Conservation (phyloP, 53 echinoderm and acorn worm species). For the Holothuria leucospilota region DNA sequence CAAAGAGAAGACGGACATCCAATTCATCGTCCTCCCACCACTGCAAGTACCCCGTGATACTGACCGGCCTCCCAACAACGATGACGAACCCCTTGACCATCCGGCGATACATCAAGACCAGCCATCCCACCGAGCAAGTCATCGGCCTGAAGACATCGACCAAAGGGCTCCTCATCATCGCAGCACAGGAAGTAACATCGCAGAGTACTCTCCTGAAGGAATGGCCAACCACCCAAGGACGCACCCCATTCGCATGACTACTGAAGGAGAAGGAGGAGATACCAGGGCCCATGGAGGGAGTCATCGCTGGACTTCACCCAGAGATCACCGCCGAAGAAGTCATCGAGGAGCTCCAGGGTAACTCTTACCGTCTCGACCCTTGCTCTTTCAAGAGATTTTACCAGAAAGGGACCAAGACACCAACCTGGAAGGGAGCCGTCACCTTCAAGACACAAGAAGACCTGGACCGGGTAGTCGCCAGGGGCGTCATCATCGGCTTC, state of each 20-base stretch:
- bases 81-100: no score
- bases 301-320: constrained; percentile 18
- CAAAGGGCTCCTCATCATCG: not conserved
- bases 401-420: not conserved
- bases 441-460: not conserved
- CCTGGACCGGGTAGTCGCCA: not conserved
- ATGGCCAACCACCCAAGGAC: not conserved
- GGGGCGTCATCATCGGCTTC: not conserved
- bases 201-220: not conserved
- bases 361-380: no score
- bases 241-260: not conserved
- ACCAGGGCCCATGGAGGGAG: no score
- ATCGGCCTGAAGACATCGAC: not conserved
- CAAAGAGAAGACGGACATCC: no score
- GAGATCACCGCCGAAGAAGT: not conserved
- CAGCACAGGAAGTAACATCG: not conserved
- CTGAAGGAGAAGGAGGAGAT: not conserved
- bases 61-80: no score
- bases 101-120: not conserved
- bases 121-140: not conserved
- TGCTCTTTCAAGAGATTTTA: not conserved
- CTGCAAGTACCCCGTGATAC: no score
- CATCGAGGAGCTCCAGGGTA: not conserved
- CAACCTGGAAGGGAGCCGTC: constrained; percentile 28
- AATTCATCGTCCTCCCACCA: no score